Base-by-base conservation (phyloP, 2,113 vertebrate genomes). In the Centropus unirufus region DNA sequence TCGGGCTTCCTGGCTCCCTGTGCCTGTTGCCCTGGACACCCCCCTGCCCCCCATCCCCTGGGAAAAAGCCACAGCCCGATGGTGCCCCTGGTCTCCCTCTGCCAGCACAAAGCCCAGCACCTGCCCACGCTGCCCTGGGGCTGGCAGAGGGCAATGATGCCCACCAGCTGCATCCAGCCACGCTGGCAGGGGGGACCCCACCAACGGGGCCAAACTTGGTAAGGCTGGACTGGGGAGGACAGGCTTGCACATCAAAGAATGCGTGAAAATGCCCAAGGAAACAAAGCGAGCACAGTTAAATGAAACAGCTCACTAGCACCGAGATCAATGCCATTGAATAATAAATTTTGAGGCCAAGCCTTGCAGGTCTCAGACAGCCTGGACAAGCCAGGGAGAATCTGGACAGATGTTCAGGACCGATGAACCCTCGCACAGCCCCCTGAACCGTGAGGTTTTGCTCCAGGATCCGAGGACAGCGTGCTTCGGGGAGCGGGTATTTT, bases 81-180 rank as follows among this genome's bases (percentile, higher is more conserved):
- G 0, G 27, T 46, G 27, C 40, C 2, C 0, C 32, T 17, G 0
- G 54, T 78, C 12, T 34, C 29, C 34, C 30, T 6, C 34, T 7
- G 12, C 8, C n/a, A 58, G n/a, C 36, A 74, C 46, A 57, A 82
- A 92, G 46, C 3, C 29, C 16, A 34, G 42, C 21, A 39, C 1
- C 1, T 9, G 30, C n/a, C 69, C 57, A 49, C 2, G 0, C 29
- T 54, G 51, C 22, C 18, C 3, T 2, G 0, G 24, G 14, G 7
- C 26, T 29, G 27, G 3, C 0, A 3, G 13, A 22, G 40, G 62
- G 29, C 16, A 34, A 1, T 73, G 64, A 11, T 22, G 32, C 12
- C 90, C 27, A 44, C 26, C n/a, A 27, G 42, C 30, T 5, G 0
- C 30, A 46, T 44, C 54, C 64, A 26, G 39, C 64, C n/a, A 10